A percentile compares a stretch with the other conserved stretches of the same genome.
Conservation (phyloP, 2,888 invertebrate genomes). For the Teleogryllus oceanicus region DNA sequence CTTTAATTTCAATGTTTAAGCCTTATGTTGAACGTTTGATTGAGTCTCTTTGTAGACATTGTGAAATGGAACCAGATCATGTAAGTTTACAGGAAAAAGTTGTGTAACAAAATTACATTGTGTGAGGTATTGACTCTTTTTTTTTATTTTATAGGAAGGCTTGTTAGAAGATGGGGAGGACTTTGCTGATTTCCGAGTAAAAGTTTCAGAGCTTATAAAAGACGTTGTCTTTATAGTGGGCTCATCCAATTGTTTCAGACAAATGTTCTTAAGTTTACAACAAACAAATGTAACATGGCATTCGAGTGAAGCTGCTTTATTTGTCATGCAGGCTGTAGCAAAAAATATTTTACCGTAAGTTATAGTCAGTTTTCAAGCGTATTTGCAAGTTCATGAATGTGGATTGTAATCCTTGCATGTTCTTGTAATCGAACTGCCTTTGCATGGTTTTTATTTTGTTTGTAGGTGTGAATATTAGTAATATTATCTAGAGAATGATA, state of each 20-base stretch:
- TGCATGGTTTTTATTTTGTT: conserved; percentile 20
- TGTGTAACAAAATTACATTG: background rate
- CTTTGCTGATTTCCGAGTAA: conserved; percentile 77
- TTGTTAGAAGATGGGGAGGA: conserved; percentile 80
- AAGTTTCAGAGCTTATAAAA: conserved; percentile 89
- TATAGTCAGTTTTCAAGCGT: conserved; percentile 39
- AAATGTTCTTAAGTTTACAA: conserved; percentile 80
- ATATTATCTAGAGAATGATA: no score
- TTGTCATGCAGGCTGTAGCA: conserved; percentile 91
- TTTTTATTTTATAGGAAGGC: conserved; percentile 57
- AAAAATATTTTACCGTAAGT: conserved; percentile 91
- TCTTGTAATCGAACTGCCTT: conserved; percentile 30
- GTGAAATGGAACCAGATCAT: conserved; percentile 93
- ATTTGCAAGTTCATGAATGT: no score
- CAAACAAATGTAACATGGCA: conserved; percentile 80
- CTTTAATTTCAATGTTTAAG: conserved; percentile 76
- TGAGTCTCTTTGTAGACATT: conserved; percentile 83
- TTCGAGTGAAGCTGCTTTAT: conserved; percentile 87
- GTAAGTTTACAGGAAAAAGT: conserved; percentile 48
- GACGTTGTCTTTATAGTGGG: conserved; percentile 97
- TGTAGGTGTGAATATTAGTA: background rate
- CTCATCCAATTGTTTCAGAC: conserved; percentile 84
- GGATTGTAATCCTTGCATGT: no score
- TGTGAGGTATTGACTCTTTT: background rate
- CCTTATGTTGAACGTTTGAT: conserved; percentile 90